phyloP scores from a whole-genome alignment of 2,113 vertebrate species.

The Sceloporus tristichus region DNA sequence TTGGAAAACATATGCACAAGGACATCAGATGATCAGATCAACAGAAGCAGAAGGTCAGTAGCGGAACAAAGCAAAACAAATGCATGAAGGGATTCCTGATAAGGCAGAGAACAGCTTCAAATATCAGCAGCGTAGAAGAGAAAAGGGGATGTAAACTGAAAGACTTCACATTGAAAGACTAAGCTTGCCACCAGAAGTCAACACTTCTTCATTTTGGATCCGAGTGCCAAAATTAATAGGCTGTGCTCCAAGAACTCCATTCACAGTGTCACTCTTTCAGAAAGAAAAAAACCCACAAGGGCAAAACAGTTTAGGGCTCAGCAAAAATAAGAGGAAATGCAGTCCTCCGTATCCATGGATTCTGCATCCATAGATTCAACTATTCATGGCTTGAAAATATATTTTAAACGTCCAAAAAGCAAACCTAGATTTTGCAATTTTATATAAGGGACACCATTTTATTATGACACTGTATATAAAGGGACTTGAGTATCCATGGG shows the following conservation, averaged over 20 bases:
- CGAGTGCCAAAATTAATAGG: not conserved
- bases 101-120: not conserved
- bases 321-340: not conserved
- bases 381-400: too few relatives aligned
- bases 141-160: not conserved
- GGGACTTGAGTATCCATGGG: too few relatives aligned
- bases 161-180: not conserved
- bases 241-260: not conserved
- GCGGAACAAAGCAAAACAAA: not conserved
- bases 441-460: too few relatives aligned
- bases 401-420: too few relatives aligned
- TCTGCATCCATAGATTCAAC: too few relatives aligned
- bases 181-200: not conserved
- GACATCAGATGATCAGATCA: constrained; percentile 35
- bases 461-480: too few relatives aligned
- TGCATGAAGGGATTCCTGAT: not conserved
- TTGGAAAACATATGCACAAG: constrained; percentile 9
- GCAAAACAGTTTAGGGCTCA: not conserved
- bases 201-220: not conserved
- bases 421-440: too few relatives aligned
- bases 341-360: too few relatives aligned
- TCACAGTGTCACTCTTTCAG: not conserved
- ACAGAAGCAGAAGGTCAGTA: constrained; percentile 7
- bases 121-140: not conserved
- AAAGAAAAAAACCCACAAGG: not conserved